Base-by-base conservation (phyloP, 2,113 vertebrate species). In the Motacilla alba region DNA sequence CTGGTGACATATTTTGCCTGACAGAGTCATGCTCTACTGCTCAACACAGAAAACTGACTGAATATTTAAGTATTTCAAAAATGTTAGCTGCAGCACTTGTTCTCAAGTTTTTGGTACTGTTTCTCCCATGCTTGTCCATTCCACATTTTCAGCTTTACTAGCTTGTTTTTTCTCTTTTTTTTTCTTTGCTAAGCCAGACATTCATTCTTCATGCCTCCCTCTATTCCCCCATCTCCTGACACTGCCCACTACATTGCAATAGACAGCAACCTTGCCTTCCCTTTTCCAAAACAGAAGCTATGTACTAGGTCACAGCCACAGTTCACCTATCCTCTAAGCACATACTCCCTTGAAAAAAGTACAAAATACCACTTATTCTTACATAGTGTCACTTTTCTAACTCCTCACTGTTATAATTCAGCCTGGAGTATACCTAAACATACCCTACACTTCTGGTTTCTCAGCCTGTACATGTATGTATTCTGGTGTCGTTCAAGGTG, bases 291-390 rank as follows among this genome's bases (percentile, higher is more conserved):
- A 31, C 3, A 52, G 64, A 72, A 77, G 35, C 22, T 27, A 70
- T 1, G 0, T 4, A 24, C 6, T 31, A 46, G 27, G 62, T 43
- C 24, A 28, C 1, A 64, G 24, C 12, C 50, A 69, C 0, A 0
- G 31, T 35, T 63, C 53, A 62, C 2, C 59, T 62, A 74, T 1
- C 23, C 13, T 47, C 64, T 73, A 69, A 77, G 55, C 7, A 62
- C 20, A 37, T 5, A n/a, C 9, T 28, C 17, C 35, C 46, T 35
- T n/a, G 3, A 93, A 70, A 50, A 63, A 73, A 89, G 18, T 27
- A 89, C 35, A 46, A 46, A 83, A 73, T 35, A 87, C 15, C 50
- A 73, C 46, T 50, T 49, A 52, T 19, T 46, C 16, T 83, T 66
- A 47, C 19, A 26, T 0, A 66, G 11, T 7, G 35, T 22, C 4